Percentiles rank a stretch among this genome's conserved stretches.
phyloP scores from a whole-genome alignment of 2,113 vertebrate species.

The Sciurus niger region DNA sequence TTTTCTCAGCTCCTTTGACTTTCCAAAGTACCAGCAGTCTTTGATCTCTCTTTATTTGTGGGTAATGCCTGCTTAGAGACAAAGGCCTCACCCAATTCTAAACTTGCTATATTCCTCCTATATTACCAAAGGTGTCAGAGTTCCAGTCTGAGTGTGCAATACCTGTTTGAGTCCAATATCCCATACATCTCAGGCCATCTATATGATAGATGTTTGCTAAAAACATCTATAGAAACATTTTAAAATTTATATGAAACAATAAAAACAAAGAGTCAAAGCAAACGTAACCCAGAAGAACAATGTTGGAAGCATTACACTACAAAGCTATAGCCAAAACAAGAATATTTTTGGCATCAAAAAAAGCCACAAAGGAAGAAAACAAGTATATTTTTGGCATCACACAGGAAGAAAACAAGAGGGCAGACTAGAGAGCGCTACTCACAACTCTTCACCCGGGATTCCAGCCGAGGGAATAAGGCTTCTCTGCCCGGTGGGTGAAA shows the following conservation, averaged over 20 bases:
- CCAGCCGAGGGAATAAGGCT: no score
- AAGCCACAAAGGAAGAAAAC: no score
- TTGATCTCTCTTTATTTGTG: background rate
- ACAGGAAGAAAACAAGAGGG: background rate
- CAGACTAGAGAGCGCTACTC: no score
- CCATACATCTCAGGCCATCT: background rate
- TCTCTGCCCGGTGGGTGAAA: no score
- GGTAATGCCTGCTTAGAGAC: background rate
- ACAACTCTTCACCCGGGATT: no score
- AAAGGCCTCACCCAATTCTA: background rate
- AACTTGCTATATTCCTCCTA: rapidly evolving
- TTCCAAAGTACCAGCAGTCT: background rate
- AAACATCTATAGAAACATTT: background rate
- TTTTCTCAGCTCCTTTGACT: background rate
- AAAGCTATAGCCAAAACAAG: background rate
- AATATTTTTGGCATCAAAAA: background rate
- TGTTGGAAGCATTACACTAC: rapidly evolving
- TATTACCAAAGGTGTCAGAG: background rate
- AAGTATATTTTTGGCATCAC: background rate
- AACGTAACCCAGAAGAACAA: background rate
- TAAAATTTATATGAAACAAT: background rate
- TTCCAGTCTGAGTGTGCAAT: background rate
- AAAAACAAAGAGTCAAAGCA: background rate
- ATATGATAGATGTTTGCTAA: background rate
- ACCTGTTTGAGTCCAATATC: background rate